Conservation (phyloP, 2,888 invertebrate species). For the Hetaerina titia region DNA sequence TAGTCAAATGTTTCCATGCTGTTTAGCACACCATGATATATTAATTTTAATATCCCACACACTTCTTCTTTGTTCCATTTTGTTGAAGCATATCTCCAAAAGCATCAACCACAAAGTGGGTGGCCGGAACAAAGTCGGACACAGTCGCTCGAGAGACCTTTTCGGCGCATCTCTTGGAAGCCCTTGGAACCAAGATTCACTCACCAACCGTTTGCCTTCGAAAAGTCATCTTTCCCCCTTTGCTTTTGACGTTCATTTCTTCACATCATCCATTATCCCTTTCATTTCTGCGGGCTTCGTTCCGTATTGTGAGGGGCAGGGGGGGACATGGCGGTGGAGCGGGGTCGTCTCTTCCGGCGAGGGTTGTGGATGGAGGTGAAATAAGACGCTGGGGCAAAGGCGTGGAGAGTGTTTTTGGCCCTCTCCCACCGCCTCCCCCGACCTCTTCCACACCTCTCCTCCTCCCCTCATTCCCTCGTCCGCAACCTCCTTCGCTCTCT, state of each 20-base stretch:
- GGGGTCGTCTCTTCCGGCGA: neutral
- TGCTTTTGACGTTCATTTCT: neutral
- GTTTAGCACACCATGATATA: neutral
- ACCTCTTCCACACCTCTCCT: neutral
- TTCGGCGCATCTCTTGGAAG: neutral
- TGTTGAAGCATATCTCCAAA: neutral
- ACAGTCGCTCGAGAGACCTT: neutral
- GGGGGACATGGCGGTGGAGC: neutral
- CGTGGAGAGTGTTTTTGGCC: neutral
- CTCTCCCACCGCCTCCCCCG: neutral
- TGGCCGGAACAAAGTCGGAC: neutral
- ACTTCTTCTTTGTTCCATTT: neutral
- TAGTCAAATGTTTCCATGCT: neutral
- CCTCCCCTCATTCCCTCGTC: neutral
- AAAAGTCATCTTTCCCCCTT: constrained; percentile 16
- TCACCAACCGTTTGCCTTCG: neutral
- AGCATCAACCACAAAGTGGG: neutral
- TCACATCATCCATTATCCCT: constrained; percentile 18
- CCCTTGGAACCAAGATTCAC: neutral
- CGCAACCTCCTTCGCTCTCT: neutral
- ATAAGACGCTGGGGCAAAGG: neutral
- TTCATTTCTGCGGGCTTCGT: neutral
- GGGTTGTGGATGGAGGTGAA: neutral
- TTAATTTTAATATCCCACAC: neutral
- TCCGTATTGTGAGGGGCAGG: neutral